phyloP scores from a whole-genome alignment of 92 coral and sea anemone genomes.

The Palythoa caribaeorum region DNA sequence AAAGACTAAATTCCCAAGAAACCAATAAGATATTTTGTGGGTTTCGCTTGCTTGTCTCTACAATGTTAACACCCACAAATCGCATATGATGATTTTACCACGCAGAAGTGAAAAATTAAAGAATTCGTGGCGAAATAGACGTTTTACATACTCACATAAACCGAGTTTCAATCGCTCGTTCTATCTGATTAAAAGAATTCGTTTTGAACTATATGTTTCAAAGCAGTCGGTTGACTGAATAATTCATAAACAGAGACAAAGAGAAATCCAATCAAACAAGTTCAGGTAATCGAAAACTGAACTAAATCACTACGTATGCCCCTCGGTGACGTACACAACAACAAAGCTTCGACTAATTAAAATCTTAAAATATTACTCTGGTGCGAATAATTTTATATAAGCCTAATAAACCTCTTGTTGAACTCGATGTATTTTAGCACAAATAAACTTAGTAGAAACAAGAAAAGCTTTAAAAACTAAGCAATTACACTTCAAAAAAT shows the following conservation, averaged over 20 bases:
- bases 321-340: slow-evolving; percentile 18
- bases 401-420: too few relatives aligned
- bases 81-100: not conserved
- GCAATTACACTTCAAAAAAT: too few relatives aligned
- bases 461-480: too few relatives aligned
- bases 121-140: not conserved
- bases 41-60: slow-evolving; percentile 23
- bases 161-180: not conserved
- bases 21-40: slow-evolving; percentile 34
- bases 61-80: not conserved
- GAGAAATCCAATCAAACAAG: slow-evolving; percentile 32
- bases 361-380: not conserved
- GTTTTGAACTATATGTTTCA: not conserved
- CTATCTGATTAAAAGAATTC: too few relatives aligned
- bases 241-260: slow-evolving; percentile 24
- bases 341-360: not conserved
- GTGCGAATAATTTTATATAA: not conserved
- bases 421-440: too few relatives aligned
- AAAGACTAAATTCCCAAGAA: slow-evolving; percentile 28
- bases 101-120: not conserved
- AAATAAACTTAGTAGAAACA: too few relatives aligned
- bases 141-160: not conserved
- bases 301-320: not conserved
- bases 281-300: not conserved
- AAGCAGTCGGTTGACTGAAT: slow-evolving; percentile 15